phyloP scores from a whole-genome alignment of 2,888 invertebrate species.

The Sceliomorpha sp. region DNA sequence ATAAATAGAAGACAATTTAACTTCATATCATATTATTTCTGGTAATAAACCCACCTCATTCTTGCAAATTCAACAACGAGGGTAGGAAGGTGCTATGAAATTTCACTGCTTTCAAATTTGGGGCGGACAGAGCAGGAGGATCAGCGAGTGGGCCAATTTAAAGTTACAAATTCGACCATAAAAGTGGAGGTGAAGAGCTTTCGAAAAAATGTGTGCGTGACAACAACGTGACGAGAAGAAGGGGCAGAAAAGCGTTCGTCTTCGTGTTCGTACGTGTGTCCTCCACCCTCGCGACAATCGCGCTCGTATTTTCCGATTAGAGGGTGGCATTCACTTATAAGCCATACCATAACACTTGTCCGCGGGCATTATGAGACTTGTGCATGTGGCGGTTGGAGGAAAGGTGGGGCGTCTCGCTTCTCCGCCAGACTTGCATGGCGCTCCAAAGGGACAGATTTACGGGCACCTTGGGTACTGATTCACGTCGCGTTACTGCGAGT shows the following conservation, averaged over 20 bases:
- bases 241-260: slow-evolving; percentile 22
- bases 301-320: slow-evolving; percentile 80
- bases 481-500: slow-evolving; percentile 66
- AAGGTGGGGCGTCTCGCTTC: slow-evolving; percentile 49
- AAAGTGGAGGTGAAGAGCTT: slow-evolving; percentile 64
- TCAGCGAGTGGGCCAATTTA: slow-evolving; percentile 70
- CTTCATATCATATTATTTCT: no score
- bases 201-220: slow-evolving; percentile 56
- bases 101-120: slow-evolving; percentile 46
- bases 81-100: slow-evolving; percentile 48
- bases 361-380: slow-evolving; percentile 75
- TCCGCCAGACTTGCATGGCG: slow-evolving; percentile 53
- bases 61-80: slow-evolving; percentile 26
- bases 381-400: slow-evolving; percentile 44
- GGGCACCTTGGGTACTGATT: slow-evolving; percentile 80
- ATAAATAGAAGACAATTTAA: no score
- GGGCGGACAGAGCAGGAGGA: slow-evolving; percentile 46
- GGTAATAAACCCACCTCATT: no score
- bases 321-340: slow-evolving; percentile 80
- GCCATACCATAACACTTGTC: slow-evolving; percentile 80
- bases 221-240: slow-evolving; percentile 23
- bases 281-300: slow-evolving; percentile 74
- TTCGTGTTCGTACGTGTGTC: slow-evolving; percentile 38
- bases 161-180: slow-evolving; percentile 78
- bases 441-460: slow-evolving; percentile 77